Conservation (phyloP, 2,797 vertebrate genomes). For the Phrynocephalus vlangalii region DNA sequence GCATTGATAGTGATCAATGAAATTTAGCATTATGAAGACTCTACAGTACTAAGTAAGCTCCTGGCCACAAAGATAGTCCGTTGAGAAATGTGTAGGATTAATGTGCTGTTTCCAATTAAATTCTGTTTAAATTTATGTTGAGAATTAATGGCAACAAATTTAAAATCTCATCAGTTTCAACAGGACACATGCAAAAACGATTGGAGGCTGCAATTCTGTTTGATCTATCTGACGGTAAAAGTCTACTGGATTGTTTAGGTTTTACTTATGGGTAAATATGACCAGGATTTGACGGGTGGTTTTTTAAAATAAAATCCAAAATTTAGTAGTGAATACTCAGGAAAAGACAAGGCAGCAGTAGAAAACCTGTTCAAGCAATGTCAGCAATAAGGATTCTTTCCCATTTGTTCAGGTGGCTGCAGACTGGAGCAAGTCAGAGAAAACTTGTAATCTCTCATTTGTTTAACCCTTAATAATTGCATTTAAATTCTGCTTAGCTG, state of each 20-base stretch:
- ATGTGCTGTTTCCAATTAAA: no score
- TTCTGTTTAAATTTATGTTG: no score
- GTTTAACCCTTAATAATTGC: background rate
- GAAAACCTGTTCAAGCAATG: no score
- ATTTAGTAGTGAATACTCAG: background rate
- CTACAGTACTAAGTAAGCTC: no score
- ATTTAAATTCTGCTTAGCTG: background rate
- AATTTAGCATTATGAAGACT: no score
- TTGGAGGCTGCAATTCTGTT: background rate
- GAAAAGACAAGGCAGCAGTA: background rate
- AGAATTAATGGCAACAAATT: no score
- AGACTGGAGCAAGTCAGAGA: background rate
- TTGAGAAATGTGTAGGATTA: no score
- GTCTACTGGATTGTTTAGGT: background rate
- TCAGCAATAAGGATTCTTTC: background rate
- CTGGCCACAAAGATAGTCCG: no score
- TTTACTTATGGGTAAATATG: background rate
- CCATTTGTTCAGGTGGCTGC: background rate
- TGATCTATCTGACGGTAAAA: background rate
- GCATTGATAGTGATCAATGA: no score
- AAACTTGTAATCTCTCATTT: background rate
- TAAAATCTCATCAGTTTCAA: background rate
- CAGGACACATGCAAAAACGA: background rate
- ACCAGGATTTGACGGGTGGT: background rate
- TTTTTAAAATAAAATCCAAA: background rate